These are phyloP conservation scores for Enteromius fasciolatus DNA, from an alignment of 2,797 vertebrate species.

Conservation along the genomic window DNA sequence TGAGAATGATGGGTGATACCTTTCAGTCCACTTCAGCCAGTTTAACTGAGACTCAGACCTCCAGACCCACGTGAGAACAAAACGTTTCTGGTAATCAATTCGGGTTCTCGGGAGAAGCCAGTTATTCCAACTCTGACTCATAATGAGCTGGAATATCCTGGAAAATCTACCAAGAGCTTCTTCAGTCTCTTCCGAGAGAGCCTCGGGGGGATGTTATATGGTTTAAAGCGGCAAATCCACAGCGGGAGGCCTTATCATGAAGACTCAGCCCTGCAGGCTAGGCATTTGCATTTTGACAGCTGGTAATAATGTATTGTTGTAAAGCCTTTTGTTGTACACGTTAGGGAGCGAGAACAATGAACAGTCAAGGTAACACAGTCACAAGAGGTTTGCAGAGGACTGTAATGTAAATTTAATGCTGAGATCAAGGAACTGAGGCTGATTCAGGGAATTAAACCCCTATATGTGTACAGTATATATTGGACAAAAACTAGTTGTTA, in stretches of 20 bases:
- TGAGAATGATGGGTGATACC: not conserved
- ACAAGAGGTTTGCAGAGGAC: not conserved
- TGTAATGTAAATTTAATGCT: constrained; percentile 23
- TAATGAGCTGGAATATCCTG: constrained; percentile 30
- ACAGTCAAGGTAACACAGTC: not conserved
- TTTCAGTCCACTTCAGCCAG: not conserved
- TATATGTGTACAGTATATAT: not conserved
- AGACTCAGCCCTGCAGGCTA: constrained; percentile 13
- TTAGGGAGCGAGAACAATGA: constrained; percentile 21
- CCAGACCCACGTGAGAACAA: not conserved
- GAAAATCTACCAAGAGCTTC: constrained; percentile 35
- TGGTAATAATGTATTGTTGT: constrained; percentile 10
- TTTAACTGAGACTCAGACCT: constrained; percentile 7
- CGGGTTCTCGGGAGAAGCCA: not conserved
- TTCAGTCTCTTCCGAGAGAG: not conserved
- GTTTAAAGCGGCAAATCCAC: constrained; percentile 18
- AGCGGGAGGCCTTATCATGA: constrained; percentile 12
- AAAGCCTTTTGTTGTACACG: constrained; percentile 23
- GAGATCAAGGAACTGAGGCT: not conserved
- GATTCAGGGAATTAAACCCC: not conserved
- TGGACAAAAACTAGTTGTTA: not conserved
- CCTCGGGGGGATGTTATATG: constrained; percentile 22
- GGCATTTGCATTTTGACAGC: constrained; percentile 37
- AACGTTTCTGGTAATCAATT: not conserved
- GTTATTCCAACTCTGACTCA: not conserved